A percentile compares a stretch with the other conserved stretches of the same genome.
Conservation (phyloP, 1,140 invertebrate genomes). For the Drosophila sulfurigaster region DNA sequence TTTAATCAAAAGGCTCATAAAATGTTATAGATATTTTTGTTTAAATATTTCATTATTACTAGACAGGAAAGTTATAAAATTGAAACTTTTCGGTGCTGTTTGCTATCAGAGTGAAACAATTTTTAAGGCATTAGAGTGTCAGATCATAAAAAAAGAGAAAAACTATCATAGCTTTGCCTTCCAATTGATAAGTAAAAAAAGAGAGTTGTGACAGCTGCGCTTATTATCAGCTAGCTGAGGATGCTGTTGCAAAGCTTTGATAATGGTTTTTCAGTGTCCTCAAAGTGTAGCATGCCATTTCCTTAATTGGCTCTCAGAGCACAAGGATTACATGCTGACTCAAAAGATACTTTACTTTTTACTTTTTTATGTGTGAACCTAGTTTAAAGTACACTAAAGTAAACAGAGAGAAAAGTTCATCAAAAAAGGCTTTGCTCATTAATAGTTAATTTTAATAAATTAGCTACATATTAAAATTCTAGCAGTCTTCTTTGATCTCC, state of each 20-base stretch:
- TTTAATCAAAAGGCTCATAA: too few relatives aligned
- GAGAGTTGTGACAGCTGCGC: background rate
- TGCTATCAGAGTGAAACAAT: too few relatives aligned
- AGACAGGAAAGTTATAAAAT: too few relatives aligned
- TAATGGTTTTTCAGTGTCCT: background rate
- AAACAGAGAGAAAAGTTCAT: too few relatives aligned
- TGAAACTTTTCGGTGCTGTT: too few relatives aligned
- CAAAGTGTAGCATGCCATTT: background rate
- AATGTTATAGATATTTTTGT: background rate
- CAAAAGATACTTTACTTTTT: background rate
- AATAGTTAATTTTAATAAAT: background rate
- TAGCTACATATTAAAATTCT: too few relatives aligned
- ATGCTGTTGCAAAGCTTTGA: background rate
- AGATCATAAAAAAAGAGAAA: too few relatives aligned
- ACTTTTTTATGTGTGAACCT: background rate
- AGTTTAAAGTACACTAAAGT: background rate
- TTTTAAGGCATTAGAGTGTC: too few relatives aligned
- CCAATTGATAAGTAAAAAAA: background rate
- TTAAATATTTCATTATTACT: too few relatives aligned
- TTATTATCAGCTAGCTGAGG: background rate
- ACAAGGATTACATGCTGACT: background rate
- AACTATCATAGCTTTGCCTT: background rate
- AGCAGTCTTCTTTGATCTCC: background rate
- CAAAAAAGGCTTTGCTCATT: background rate
- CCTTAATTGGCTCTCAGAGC: constrained; percentile 1